Base-by-base conservation (phyloP, 2,113 vertebrate genomes). In the Syngnathus scovelli region DNA sequence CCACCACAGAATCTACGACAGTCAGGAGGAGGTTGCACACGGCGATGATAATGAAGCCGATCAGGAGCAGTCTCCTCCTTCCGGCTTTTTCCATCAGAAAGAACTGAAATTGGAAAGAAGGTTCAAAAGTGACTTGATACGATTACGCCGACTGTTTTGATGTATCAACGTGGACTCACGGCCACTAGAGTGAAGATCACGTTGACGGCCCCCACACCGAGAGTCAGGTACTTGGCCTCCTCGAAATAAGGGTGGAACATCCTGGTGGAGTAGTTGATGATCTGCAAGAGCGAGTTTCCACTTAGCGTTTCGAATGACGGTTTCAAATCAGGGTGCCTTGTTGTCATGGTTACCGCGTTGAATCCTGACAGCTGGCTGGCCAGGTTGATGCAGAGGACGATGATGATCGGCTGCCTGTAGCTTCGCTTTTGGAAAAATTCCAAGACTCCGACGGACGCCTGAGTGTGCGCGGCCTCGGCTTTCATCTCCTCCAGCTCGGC, bases 201-300 rank as follows among this genome's bases (percentile, higher is more conserved):
- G n/a, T 81, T 92, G 70, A 88, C 75, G 0, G 72, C 76, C 37
- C 87, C 88, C 1, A 87, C 79, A 2, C 89, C 87, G 49, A 90
- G 66, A 2, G 83, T 92, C 74, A 89, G 80, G 54, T 88, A 89
- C 55, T 82, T 85, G 68, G 89, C 89, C 41, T 87, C 66, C 5
- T 84, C 78, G 80, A 90, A 80, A 43, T 74, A 85, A 62, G 81
- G 77, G 33, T 85, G 82, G 70, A 91, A 85, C 86, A 79, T 89
- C 75, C 84, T 85, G 44, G 88, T 91, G 70, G 85, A 92, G 70
- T 84, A 89, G 73, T 89, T 93, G 38, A 90, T 92, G 72, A 93
- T 87, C 88, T 91, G 74, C 27, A 85, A 75, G 58, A 36, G 15
- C 13, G 1, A 1, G 44, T 16, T 16, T 48, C 44, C 15, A 48